Evolutionary conservation across 2,113 vertebrate species (phyloP).

Genomic region (Origma solitaria): DNA sequence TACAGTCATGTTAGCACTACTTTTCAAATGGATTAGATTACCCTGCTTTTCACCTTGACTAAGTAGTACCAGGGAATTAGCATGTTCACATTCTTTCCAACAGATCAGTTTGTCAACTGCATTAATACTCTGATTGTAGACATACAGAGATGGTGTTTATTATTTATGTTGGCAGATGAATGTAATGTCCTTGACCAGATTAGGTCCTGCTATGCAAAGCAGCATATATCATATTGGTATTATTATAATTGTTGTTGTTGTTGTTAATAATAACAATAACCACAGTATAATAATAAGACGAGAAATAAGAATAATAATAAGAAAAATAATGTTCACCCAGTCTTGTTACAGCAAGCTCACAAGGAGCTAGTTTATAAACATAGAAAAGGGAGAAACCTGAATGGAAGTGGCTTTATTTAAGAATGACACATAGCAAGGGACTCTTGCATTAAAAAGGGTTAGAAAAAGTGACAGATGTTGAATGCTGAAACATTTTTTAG

Average conservation of each 20-base stretch:
- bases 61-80: background rate
- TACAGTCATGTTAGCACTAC: background rate
- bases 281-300: background rate
- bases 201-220: background rate
- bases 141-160: background rate
- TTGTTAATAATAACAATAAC: too few species aligned
- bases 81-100: background rate
- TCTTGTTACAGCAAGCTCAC: background rate
- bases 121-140: background rate
- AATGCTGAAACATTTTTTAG: background rate
- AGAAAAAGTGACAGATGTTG: background rate
- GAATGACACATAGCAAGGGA: background rate
- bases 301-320: background rate
- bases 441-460: background rate
- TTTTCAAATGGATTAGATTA: background rate
- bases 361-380: background rate
- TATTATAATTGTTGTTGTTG: background rate
- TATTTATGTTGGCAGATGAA: background rate
- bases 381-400: background rate
- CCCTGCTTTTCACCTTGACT: background rate
- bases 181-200: background rate
- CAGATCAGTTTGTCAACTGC: background rate
- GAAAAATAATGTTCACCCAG: background rate
- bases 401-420: background rate
- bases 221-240: background rate